These are phyloP conservation scores for Hypercompe scribonia DNA, from an alignment of 2,888 invertebrate genomes.

Conservation along the genomic window DNA sequence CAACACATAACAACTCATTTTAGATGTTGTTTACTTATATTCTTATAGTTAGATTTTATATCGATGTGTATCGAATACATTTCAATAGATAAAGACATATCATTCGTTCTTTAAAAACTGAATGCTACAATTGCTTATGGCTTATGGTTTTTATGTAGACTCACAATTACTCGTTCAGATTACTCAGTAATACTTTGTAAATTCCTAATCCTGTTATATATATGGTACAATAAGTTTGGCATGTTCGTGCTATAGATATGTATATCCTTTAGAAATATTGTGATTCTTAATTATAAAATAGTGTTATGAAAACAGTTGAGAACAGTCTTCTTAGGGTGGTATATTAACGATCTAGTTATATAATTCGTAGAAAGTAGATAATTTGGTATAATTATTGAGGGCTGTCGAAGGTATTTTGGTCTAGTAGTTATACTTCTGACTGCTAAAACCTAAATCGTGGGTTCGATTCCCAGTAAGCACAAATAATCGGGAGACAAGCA, in stretches of 20 bases:
- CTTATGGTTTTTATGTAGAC: neutral
- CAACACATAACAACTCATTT: constrained; percentile 76
- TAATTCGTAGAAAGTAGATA: neutral
- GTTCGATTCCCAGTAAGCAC: neutral
- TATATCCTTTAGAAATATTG: neutral
- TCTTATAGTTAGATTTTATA: constrained; percentile 39
- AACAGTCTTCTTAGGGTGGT: neutral
- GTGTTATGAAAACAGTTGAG: neutral
- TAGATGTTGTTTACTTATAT: constrained; percentile 53
- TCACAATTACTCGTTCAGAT: neutral
- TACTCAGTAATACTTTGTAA: neutral
- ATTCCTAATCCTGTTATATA: neutral
- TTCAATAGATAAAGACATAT: neutral
- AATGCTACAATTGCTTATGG: neutral
- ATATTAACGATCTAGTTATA: neutral
- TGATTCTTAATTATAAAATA: neutral
- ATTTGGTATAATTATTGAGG: neutral
- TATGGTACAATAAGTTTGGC: neutral
- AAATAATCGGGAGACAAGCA: neutral
- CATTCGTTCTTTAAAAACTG: neutral
- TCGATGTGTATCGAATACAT: constrained; percentile 26
- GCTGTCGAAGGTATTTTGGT: neutral
- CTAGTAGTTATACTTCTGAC: neutral
- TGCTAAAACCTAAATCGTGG: neutral
- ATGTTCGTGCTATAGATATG: too few species aligned